Evolutionary conservation across 2,888 invertebrate species (phyloP).

Genomic region (Penaeus monodon): DNA sequence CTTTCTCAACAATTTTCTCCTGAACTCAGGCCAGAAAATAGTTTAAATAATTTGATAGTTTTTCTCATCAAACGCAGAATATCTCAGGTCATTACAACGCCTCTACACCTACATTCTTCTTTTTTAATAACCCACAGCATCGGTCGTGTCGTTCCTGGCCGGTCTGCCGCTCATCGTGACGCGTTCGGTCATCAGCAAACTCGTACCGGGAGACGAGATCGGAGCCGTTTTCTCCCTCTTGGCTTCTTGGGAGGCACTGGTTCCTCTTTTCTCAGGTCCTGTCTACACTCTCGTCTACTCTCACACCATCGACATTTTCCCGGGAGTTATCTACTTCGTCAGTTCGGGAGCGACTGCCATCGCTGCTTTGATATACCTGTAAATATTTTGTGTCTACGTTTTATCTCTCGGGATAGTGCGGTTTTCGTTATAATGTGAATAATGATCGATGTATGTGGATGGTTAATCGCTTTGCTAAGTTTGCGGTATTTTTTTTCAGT

Average conservation of each 20-base stretch:
- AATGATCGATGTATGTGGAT: too few species aligned
- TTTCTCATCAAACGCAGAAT: too few species aligned
- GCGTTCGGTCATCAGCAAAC: conserved; percentile 55
- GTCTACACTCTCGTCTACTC: conserved; percentile 55
- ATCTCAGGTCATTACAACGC: too few species aligned
- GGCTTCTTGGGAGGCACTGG: conserved; percentile 52
- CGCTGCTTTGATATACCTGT: not conserved
- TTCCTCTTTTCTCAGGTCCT: conserved; percentile 43
- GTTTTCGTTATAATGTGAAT: too few species aligned
- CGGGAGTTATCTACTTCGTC: conserved; percentile 47
- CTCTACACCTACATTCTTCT: too few species aligned
- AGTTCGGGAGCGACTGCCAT: conserved; percentile 9
- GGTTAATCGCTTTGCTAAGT: too few species aligned
- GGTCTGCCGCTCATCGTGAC: conserved; percentile 44
- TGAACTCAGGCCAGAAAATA: too few species aligned
- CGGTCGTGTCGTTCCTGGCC: conserved; percentile 30
- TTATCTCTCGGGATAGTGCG: too few species aligned
- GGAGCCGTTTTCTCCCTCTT: conserved; percentile 57
- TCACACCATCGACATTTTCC: conserved; percentile 31
- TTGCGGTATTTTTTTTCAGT: too few species aligned
- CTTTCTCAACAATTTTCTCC: too few species aligned
- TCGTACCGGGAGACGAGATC: conserved; percentile 35
- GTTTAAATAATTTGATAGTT: too few species aligned
- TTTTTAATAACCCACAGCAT: conserved; percentile 11
- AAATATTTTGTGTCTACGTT: too few species aligned